Percentiles rank a stretch among this genome's conserved stretches.
Evolutionary conservation across 2,888 invertebrate genomes (phyloP).

Genomic region (Campoplex capitator): DNA sequence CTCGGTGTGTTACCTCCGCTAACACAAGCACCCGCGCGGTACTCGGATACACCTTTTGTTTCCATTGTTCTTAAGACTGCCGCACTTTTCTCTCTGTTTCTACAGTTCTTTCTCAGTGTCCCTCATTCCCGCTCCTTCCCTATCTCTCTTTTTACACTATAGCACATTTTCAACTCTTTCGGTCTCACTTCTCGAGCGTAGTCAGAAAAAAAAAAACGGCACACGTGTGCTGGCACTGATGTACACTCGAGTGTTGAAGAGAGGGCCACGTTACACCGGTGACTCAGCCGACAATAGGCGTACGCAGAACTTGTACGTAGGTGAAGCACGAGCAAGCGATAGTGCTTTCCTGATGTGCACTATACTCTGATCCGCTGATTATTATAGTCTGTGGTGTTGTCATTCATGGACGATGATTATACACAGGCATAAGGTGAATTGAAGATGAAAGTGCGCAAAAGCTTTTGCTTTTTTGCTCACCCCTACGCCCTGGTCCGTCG

Average conservation of each 20-base stretch:
- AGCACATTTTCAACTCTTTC: constrained; percentile 30
- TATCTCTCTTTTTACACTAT: constrained; percentile 13
- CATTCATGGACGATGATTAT: constrained; percentile 31
- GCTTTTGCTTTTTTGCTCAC: constrained; percentile 37
- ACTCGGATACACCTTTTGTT: constrained; percentile 75
- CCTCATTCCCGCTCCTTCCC: constrained; percentile 24
- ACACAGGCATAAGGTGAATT: constrained; percentile 35
- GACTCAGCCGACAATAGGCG: constrained; percentile 78
- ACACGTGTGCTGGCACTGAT: constrained; percentile 64
- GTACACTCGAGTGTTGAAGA: constrained; percentile 49
- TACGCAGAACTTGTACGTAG: constrained; percentile 60
- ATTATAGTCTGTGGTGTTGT: constrained; percentile 12
- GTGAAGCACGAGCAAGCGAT: constrained; percentile 56
- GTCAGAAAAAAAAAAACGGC: constrained; percentile 73
- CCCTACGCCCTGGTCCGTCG: background rate
- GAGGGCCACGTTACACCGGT: constrained; percentile 69
- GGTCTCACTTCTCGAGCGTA: constrained; percentile 60
- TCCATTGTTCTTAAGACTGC: constrained; percentile 79
- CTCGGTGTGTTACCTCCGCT: constrained; percentile 70
- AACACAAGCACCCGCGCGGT: constrained; percentile 74
- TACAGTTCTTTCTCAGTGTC: background rate
- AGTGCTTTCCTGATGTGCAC: constrained; percentile 56
- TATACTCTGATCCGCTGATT: constrained; percentile 11
- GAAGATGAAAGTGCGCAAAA: constrained; percentile 66
- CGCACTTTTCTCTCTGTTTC: constrained; percentile 69